A percentile compares a stretch with the other conserved stretches of the same genome.
Conservation (phyloP, 2,113 vertebrate species). For the Tiliqua scincoides region DNA sequence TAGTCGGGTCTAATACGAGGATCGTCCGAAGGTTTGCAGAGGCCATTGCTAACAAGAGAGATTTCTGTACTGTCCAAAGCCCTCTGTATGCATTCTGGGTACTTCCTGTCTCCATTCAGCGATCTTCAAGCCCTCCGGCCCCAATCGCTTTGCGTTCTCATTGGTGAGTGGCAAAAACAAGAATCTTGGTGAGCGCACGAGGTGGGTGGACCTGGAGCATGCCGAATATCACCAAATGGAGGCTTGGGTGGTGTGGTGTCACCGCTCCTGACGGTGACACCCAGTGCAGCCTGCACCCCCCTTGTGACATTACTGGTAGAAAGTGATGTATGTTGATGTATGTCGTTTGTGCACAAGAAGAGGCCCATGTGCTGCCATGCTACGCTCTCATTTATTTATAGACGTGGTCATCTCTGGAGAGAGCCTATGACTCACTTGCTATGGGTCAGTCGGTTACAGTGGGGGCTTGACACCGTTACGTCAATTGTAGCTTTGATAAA, state of each 20-base stretch:
- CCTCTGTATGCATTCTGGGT: constrained; percentile 16
- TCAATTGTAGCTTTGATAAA: neutral
- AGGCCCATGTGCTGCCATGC: too few species aligned
- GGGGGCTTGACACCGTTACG: neutral
- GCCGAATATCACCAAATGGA: too few species aligned
- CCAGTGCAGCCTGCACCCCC: too few species aligned
- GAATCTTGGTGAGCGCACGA: too few species aligned
- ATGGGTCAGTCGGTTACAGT: neutral
- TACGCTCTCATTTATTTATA: neutral
- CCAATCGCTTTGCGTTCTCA: too few species aligned
- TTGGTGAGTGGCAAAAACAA: too few species aligned
- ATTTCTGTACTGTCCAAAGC: constrained; percentile 37
- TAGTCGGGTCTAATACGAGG: constrained; percentile 46
- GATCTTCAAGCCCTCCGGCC: too few species aligned
- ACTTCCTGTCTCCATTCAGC: too few species aligned
- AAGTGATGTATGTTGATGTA: neutral
- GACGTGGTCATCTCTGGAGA: neutral
- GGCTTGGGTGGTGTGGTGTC: too few species aligned
- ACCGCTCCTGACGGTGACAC: too few species aligned
- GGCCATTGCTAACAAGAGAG: neutral
- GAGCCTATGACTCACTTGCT: neutral
- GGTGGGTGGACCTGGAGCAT: too few species aligned
- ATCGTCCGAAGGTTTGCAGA: constrained; percentile 39
- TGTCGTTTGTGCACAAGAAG: neutral
- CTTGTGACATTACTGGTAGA: too few species aligned